Base-by-base conservation (phyloP, 2,797 vertebrate genomes). In the Hypotaenidia okinawae region DNA sequence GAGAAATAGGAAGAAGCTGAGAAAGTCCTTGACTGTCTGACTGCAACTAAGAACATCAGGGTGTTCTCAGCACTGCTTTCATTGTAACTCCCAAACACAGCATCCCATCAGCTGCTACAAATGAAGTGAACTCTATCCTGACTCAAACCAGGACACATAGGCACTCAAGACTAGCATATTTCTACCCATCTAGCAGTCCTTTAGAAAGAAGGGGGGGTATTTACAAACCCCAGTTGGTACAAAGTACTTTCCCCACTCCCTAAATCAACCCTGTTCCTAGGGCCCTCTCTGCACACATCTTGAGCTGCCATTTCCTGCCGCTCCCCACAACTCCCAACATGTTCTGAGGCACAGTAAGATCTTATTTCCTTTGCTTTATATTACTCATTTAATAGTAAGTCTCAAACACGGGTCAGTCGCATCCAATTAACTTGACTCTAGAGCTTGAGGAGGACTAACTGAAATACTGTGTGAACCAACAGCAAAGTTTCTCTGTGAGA, bases 401-500 rank as follows among this genome's bases (percentile, higher is more conserved):
- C 77, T 69, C 43, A 23, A 74, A 66, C 80, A 39, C 9, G 17
- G 59, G 90, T 87, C 90, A 92, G 5, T 93, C 0, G 4, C 70
- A 88, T 82, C 83, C 80, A 54, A 79, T 95, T 93, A 92, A 58
- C 62, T 86, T 37, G 52, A 69, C 68, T 78, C 15, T 52, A 74
- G 90, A 93, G 77, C 74, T 90, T 58, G 80, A 87, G 82, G 33
- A 96, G 74, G 82, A 18, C 68, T 85, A 55, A 66, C 94, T 90
- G 93, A 84, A 94, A 84, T 55, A 62, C 55, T 37, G 13, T 39
- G 54, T 49, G 77, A 94, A 93, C 75, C 84, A 78, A 57, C 88
- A 84, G 69, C 55, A 35, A 4, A 61, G 85, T 91, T 95, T 92
- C 94, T 82, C 6, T 30, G 86, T 84, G 70, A 94, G 90, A 93